Conservation (phyloP, 1,140 invertebrate genomes). For the Caenorhabditis remanei region DNA sequence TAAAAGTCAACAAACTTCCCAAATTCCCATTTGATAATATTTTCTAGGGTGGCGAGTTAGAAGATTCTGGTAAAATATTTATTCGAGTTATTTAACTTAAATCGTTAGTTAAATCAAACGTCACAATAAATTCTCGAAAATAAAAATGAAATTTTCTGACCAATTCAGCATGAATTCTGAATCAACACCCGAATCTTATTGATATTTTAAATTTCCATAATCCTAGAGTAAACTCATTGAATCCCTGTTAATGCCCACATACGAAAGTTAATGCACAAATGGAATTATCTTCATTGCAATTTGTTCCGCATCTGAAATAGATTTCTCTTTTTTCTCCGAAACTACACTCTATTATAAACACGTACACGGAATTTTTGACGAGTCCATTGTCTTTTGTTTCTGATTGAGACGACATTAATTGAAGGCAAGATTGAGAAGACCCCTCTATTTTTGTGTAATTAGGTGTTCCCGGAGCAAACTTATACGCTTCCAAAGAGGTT, state of each 20-base stretch:
- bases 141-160: no score
- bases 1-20: neutral
- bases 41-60: neutral
- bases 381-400: neutral
- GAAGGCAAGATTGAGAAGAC: neutral
- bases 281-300: neutral
- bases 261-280: neutral
- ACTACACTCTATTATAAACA: neutral
- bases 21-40: neutral
- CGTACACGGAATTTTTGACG: neutral
- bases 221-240: no score
- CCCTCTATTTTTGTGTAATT: neutral
- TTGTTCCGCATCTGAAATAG: slow-evolving; percentile 1
- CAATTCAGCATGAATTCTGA: no score
- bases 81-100: no score
- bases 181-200: no score
- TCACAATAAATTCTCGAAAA: no score
- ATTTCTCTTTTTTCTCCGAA: neutral
- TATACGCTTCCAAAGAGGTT: neutral
- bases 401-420: neutral
- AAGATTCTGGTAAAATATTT: no score
- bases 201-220: no score
- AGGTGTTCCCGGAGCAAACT: neutral
- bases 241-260: neutral
- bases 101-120: no score